phyloP scores from a whole-genome alignment of 2,888 invertebrate genomes.

The Tridacna crocea region DNA sequence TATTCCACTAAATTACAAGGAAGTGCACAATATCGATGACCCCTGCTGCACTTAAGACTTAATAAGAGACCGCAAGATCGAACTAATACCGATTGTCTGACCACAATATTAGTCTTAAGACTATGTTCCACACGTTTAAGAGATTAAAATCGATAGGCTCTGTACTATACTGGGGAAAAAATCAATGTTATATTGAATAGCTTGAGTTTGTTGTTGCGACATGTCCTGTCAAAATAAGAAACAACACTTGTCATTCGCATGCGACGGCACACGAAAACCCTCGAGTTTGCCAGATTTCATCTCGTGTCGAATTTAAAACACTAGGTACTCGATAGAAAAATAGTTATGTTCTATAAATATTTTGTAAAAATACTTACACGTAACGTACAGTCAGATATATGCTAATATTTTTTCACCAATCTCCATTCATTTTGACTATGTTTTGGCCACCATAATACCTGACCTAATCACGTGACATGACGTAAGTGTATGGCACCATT shows the following conservation, averaged over 20 bases:
- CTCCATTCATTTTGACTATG: constrained; percentile 45
- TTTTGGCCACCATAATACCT: constrained; percentile 66
- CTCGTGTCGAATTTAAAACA: too few relatives aligned
- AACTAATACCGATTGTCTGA: too few relatives aligned
- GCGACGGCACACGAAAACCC: neutral
- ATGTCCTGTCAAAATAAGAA: constrained; percentile 19
- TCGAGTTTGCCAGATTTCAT: neutral
- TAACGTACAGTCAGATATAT: neutral
- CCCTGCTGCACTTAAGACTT: neutral
- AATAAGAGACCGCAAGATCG: neutral
- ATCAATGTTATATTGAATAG: neutral
- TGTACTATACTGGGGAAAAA: neutral
- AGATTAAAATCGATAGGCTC: too few relatives aligned
- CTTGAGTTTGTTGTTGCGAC: constrained; percentile 3
- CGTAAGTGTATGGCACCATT: constrained; percentile 4
- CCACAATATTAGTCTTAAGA: too few relatives aligned
- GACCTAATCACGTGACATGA: constrained; percentile 63
- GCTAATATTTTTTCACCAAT: constrained; percentile 5
- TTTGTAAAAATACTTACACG: constrained; percentile 8
- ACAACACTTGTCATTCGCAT: constrained; percentile 29
- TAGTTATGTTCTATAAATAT: neutral
- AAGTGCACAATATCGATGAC: neutral
- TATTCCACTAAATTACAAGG: neutral
- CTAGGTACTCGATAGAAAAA: neutral
- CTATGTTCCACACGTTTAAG: too few relatives aligned